A percentile compares a stretch with the other conserved stretches of the same genome.
phyloP scores from a whole-genome alignment of 2,888 invertebrate species.

The Caradrina clavipalpis region DNA sequence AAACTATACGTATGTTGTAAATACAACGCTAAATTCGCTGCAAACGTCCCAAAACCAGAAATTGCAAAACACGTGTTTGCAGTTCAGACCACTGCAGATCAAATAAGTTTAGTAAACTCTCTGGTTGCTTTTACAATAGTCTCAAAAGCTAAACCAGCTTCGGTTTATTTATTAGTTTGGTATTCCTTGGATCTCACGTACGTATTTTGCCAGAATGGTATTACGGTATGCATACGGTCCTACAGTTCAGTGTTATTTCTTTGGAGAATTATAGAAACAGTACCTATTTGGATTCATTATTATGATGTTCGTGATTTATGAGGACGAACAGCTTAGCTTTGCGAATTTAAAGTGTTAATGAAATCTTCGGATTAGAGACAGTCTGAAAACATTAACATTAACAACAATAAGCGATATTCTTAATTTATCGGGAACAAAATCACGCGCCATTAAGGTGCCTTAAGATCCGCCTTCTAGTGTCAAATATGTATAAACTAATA shows the following conservation, averaged over 20 bases:
- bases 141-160: conserved; percentile 43
- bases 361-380: too few relatives aligned
- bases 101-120: conserved; percentile 60
- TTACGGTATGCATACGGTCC: conserved; percentile 25
- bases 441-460: neutral
- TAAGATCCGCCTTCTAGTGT: too few relatives aligned
- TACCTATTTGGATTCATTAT: neutral
- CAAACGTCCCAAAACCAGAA: conserved; percentile 44
- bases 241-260: conserved; percentile 8
- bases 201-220: conserved; percentile 32
- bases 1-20: neutral
- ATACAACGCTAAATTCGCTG: conserved; percentile 19
- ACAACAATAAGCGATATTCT: too few relatives aligned
- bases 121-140: conserved; percentile 59
- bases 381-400: too few relatives aligned
- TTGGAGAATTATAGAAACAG: conserved; percentile 8
- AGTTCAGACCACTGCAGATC: conserved; percentile 56
- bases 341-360: too few relatives aligned
- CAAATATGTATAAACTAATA: neutral
- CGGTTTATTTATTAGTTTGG: conserved; percentile 55
- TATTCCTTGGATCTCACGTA: conserved; percentile 35
- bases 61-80: conserved; percentile 52
- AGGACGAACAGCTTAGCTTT: too few relatives aligned
- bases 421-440: conserved; percentile 6
- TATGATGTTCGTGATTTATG: too few relatives aligned